phyloP scores from a whole-genome alignment of 2,888 invertebrate species.

The Slavum lentiscoides region DNA sequence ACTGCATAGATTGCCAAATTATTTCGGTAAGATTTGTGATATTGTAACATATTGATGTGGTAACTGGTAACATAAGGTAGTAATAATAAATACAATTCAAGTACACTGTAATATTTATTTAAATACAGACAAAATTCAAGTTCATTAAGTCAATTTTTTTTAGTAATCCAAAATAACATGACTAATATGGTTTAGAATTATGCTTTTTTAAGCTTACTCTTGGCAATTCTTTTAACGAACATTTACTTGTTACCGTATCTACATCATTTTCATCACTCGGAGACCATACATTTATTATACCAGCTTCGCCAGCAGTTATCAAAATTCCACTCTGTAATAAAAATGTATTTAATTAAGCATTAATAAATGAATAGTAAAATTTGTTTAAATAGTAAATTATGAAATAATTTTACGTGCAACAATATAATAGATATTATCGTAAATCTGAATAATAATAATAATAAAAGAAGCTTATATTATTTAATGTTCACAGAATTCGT shows the following conservation, averaged over 20 bases:
- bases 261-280: constrained; percentile 55
- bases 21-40: no score
- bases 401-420: background rate
- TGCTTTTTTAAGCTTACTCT: constrained; percentile 33
- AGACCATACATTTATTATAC: constrained; percentile 70
- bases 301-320: constrained; percentile 75
- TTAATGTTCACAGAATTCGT: background rate
- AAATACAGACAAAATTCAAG: no score
- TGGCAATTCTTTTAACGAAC: constrained; percentile 29
- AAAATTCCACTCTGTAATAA: constrained; percentile 55
- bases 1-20: no score
- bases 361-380: background rate
- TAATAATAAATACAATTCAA: no score
- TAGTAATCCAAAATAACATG: background rate
- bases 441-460: background rate
- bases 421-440: background rate
- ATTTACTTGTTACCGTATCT: constrained; percentile 5
- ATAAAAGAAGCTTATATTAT: background rate
- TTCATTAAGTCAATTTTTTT: no score
- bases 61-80: no score
- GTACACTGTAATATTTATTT: no score
- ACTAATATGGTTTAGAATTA: constrained; percentile 43
- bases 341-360: background rate
- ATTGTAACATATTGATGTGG: no score
- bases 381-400: background rate